Base-by-base conservation (phyloP, 2,113 vertebrate species). In the Falco punctatus region DNA sequence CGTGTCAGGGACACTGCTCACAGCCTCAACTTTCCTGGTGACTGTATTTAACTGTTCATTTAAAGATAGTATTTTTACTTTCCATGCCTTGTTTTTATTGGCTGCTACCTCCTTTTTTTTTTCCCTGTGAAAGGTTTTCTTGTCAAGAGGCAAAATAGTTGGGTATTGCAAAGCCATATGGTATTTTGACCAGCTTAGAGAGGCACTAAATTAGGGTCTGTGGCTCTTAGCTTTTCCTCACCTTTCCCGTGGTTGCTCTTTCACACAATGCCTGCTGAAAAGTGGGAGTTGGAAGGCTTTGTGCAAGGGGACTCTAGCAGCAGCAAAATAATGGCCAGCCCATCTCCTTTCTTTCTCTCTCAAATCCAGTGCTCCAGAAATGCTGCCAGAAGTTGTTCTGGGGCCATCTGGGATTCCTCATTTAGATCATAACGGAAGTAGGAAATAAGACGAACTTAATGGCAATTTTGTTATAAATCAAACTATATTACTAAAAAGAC, bases 71-170 rank as follows among this genome's bases (percentile, higher is more conserved):
- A 77, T 82, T 96, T 96, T 92, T 88, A 66, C 75, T 93, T 71
- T 82, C 62, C 83, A 64, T 0, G 5, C 55, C 66, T 82, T 96
- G 87, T 96, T 97, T 94, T 80, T 80, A 88, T 90, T 97, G 96
- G 96, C 96, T 62, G 14, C 81, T 32, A 59, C 20, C 15, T 92
- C 70, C 93, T 78, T 69, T 72, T 92, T 66, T 94, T 78, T 69
- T 72, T 52, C 86, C 33, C 58, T 40, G 21, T 91, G 80, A 94
- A 97, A 91, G 70, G 49, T 85, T 89, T 91, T 84, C 90, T 85
- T 95, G 78, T 94, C 58, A 81, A 72, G 82, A 92, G 75, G 51
- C 71, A 88, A 95, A 96, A 95, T 52, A 88, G 65, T 46, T 81
- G 51, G 61, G 54, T 86, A 78, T 84, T 86, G 87, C 88, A 95